phyloP scores from a whole-genome alignment of 37 sponge, comb jelly and placozoan genomes.

The Cliona cf. orientalis region DNA sequence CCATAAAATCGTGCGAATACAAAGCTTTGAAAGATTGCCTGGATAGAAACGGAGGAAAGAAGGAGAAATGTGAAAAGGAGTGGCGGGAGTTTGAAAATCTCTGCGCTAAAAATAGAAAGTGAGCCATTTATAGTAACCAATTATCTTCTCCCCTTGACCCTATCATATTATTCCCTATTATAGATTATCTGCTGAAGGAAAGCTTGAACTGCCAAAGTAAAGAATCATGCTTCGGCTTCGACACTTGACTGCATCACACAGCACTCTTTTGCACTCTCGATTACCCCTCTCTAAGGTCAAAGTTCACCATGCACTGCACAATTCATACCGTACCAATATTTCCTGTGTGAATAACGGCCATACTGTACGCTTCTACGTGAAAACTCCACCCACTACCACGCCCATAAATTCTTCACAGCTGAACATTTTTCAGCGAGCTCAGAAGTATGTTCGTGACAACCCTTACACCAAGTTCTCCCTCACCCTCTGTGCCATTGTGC shows the following conservation, averaged over 20 bases:
- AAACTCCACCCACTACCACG: neutral
- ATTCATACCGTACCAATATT: neutral
- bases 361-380: too few species aligned
- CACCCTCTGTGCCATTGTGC: conserved; percentile 62
- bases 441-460: conserved; percentile 37
- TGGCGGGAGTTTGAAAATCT: conserved; percentile 59
- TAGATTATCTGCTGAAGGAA: conserved; percentile 41
- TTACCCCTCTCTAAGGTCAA: neutral
- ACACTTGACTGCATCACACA: neutral
- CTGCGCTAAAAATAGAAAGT: conserved; percentile 45
- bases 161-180: neutral
- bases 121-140: neutral
- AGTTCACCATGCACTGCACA: neutral
- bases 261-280: neutral
- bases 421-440: neutral
- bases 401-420: neutral
- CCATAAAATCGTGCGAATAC: conserved; percentile 34
- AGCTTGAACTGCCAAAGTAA: conserved; percentile 14
- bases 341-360: too few species aligned
- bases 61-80: conserved; percentile 65
- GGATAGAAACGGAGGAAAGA: conserved; percentile 50
- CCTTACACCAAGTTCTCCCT: conserved; percentile 72
- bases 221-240: neutral
- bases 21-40: conserved; percentile 48
- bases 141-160: neutral